Base-by-base conservation (phyloP, 2,888 invertebrate species). In the Prosopocoilus inquinatus region DNA sequence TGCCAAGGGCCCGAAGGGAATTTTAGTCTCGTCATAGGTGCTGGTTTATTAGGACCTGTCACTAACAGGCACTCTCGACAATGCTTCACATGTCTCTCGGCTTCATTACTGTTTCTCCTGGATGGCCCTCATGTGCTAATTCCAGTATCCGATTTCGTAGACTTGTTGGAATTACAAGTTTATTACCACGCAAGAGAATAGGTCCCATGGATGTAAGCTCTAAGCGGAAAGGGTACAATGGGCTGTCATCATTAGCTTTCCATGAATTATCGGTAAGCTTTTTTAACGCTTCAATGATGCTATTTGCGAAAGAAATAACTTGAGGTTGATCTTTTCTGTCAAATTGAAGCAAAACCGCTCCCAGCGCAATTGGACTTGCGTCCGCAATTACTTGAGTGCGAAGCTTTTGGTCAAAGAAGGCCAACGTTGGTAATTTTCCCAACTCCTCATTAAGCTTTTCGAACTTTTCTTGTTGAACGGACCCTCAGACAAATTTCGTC, bases 291-390 rank as follows among this genome's bases (percentile, higher is more conserved):
- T 51, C 53, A 39, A 9, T 38, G 55, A 58, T 48, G 12, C 58
- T 38, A n/a, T 63, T 67, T 28, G 62, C 66, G 52, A 59, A 69
- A 12, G 62, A 55, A 20, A 69, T 66, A 12, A 66, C 57, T 50
- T 63, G 53, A 5, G 62, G 61, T 13, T 62, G 57, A 5, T 50
- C 11, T 16, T 52, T n/a, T 28, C 20, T 4, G 33, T 64, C 58
- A 41, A 57, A 54, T 43, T 70, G 68, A 5, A 67, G 36, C 16
- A 69, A 49, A 9, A 69, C 62, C 2, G 61, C 61, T 11, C 68
- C 68, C 11, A 71, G 41, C 7, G 57, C 67, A 12, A 65, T 65
- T 7, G 64, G 64, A 41, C 64, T 68, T 2, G 69, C 64, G 56
- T 70, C 69, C 28, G 67, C 67, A 5, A 66, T 60, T 1, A 70